Conservation (phyloP, 2,797 vertebrate species). For the Nannoperca australis region DNA sequence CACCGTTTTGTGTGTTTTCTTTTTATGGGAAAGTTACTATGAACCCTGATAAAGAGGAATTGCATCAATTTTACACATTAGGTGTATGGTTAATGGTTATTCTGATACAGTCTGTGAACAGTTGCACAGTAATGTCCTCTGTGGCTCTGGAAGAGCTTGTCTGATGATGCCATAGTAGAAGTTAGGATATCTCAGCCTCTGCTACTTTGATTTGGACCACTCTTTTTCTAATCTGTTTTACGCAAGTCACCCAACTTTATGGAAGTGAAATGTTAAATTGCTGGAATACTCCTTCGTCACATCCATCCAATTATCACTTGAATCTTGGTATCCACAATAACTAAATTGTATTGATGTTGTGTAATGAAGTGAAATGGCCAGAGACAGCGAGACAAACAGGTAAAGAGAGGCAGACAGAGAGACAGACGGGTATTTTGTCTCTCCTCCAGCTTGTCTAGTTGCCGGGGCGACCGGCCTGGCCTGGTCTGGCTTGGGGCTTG, state of each 20-base stretch:
- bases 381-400: slow-evolving; percentile 40
- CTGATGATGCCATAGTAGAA: too few relatives aligned
- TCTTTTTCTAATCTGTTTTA: background rate
- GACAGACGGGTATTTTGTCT: slow-evolving; percentile 68
- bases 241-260: background rate
- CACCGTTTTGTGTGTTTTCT: too few relatives aligned
- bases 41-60: too few relatives aligned
- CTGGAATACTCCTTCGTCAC: background rate
- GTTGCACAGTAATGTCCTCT: too few relatives aligned
- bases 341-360: background rate
- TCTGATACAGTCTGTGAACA: too few relatives aligned
- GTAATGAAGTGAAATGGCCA: background rate
- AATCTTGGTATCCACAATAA: background rate
- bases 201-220: background rate
- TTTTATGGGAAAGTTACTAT: too few relatives aligned
- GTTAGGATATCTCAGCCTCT: background rate
- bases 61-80: too few relatives aligned
- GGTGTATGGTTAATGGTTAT: too few relatives aligned
- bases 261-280: background rate
- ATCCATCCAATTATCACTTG: too few relatives aligned
- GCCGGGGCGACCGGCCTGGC: slow-evolving; percentile 74
- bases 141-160: too few relatives aligned
- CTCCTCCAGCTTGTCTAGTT: slow-evolving; percentile 74
- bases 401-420: slow-evolving; percentile 31
- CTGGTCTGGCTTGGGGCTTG: slow-evolving; percentile 68